Conservation (phyloP, 2,113 vertebrate genomes). For the Abramis brama region DNA sequence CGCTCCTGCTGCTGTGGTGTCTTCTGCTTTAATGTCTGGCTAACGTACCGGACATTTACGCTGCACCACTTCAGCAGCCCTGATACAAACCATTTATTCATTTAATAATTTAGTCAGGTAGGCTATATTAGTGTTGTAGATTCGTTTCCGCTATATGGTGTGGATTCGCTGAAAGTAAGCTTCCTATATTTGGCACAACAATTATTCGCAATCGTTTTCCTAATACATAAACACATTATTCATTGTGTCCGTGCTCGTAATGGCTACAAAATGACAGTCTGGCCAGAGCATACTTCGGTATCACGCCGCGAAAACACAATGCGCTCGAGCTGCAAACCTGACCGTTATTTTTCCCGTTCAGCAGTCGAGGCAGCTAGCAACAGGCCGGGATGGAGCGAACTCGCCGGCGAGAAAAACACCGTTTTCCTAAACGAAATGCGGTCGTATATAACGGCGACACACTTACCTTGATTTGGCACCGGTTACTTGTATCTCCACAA, state of each 20-base stretch:
- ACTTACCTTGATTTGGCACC: slow-evolving; percentile 46
- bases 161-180: background rate
- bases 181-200: background rate
- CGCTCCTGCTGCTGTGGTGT: slow-evolving; percentile 18
- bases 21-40: slow-evolving; percentile 8
- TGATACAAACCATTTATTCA: background rate
- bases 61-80: background rate
- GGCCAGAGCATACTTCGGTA: background rate
- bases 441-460: background rate
- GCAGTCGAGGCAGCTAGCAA: slow-evolving; percentile 55
- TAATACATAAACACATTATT: background rate
- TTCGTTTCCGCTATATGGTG: background rate
- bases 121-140: background rate
- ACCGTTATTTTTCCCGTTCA: slow-evolving; percentile 53
- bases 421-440: slow-evolving; percentile 22
- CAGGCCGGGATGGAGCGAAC: slow-evolving; percentile 61
- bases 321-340: slow-evolving; percentile 41
- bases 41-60: background rate
- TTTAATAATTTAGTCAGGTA: background rate
- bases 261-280: background rate
- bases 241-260: background rate
- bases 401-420: slow-evolving; percentile 36
- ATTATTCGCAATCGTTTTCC: background rate
- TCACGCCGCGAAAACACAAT: slow-evolving; percentile 23
- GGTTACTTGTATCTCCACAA: slow-evolving; percentile 24